Evolutionary conservation across 1,140 invertebrate genomes (phyloP), one percentile per base, ranked within the genome.

Genomic region (Delia radicum): DNA sequence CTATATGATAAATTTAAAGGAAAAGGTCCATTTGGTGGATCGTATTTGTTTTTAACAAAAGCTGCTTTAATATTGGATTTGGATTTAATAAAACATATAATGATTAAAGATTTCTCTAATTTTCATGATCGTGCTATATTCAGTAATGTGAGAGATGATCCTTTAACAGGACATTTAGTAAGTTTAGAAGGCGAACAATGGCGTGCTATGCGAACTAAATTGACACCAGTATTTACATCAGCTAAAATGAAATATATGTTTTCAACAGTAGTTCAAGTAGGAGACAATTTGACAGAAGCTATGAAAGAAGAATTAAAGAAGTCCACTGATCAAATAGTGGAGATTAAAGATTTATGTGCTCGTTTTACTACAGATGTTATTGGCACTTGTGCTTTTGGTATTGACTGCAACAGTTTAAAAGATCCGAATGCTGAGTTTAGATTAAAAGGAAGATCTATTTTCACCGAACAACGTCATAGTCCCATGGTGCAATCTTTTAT

Each of bases 281-380:
- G 79, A 0, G 79, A 86, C 15, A 80, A 83, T 73, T 82, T 87
- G 21, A 46, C 78, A 0, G 76, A 81, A 0, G 74, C 85, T 3
- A 72, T 89, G 15, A 63, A 76, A 0, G 80, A 79, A 0, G 87
- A n/a, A 26, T 67, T 0, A 73, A 79, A 4, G 77, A 74, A 81
- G 78, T 12, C 15, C 63, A 4, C 42, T 0, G 42, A 77, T 77
- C 18, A 81, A 82, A 55, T 62, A 78, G 2, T 63, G 81, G 7
- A 79, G 82, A n/a, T 29, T 0, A 77, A 74, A n/a, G 88, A 90
- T 21, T 27, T 89, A 0, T 82, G 87, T 71, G 87, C 83, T 0
- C 85, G 87, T 21, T 92, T 88, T 61, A 89, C 89, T 0, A 90
- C 91, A 8, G 92, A 93, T 76, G 84, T 91, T 0, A 91, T 93